Base-by-base conservation (phyloP, 2,888 invertebrate species). In the Flexamia atlantica region DNA sequence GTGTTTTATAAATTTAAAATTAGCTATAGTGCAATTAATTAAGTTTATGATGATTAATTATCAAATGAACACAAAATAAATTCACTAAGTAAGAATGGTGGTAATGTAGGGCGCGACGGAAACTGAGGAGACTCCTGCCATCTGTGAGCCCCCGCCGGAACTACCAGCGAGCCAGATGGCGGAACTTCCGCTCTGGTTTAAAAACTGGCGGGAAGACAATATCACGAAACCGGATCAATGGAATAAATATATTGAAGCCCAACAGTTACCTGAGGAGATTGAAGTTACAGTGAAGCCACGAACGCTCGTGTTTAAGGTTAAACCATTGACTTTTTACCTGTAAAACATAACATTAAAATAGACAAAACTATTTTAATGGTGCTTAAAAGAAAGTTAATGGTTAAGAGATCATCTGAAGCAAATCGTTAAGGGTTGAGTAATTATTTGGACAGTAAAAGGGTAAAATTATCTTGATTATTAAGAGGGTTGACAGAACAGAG, bases 181-280 rank as follows among this genome's bases (percentile, higher is more conserved):
- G 20, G 79, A 79, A 28, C 79, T 53, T n/a, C 23, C 36, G 5
- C 53, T 30, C 12, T 57, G 79, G 79, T 79, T 28, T 32, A 36
- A 79, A 53, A 57, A 79, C 57, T 57, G 79, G 79, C 53, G 79
- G 79, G 79, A 79, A 57, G 23, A 10, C 10, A n/a, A 50, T 1
- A n/a, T 23, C 14, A n/a, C 7, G 28, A 17, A 4, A 53, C 1
- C 17, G n/a, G 7, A 10, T 10, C 30, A 30, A 53, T 17, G 68
- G 23, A 20, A 23, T 12, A 70, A 36, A 70, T 5, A 72, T 3
- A n/a, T 20, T n/a, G 74, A 76, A 17, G 10, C 5, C 3, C 28
- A 42, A 28, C 12, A 30, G 23, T 28, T 76, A n/a, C 57, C 79
- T 28, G 32, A n/a, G 12, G 79, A 79, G 28, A 79, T 1, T 14